phyloP scores from a whole-genome alignment of 2,113 vertebrate genomes.

The Heloderma charlesbogerti region DNA sequence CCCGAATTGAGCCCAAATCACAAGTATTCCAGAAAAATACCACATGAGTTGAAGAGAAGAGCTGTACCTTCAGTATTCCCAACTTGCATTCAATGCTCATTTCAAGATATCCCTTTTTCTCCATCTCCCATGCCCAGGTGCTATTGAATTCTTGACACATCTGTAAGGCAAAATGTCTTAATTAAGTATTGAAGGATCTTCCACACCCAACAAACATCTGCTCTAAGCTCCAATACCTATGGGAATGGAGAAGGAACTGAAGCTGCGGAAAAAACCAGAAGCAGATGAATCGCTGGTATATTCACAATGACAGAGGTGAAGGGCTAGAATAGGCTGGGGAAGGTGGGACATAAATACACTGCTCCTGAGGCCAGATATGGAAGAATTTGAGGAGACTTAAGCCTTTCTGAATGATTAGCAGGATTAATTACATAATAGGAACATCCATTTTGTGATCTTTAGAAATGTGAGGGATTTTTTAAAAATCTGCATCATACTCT shows the following conservation, averaged over 20 bases:
- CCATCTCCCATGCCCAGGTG: slow-evolving; percentile 98
- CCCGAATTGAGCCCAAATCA: neutral
- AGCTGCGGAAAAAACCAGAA: neutral
- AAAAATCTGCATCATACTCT: neutral
- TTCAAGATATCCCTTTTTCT: slow-evolving; percentile 95
- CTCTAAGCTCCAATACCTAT: neutral
- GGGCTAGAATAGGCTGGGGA: neutral
- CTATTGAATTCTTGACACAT: slow-evolving; percentile 97
- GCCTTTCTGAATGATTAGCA: neutral
- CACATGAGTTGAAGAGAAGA: neutral
- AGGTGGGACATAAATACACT: neutral
- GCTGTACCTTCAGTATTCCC: slow-evolving; percentile 91
- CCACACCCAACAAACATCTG: neutral
- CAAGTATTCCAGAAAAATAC: neutral
- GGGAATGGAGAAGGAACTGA: neutral
- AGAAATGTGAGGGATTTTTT: neutral
- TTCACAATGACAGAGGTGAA: neutral
- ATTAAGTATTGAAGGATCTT: neutral
- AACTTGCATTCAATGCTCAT: slow-evolving; percentile 96
- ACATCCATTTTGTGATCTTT: neutral
- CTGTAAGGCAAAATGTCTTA: slow-evolving; percentile 75
- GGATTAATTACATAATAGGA: neutral
- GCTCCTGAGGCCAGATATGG: neutral
- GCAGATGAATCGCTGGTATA: neutral
- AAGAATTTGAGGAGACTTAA: neutral